Conservation (phyloP, 2,797 vertebrate species). For the Anguilla pacifica region DNA sequence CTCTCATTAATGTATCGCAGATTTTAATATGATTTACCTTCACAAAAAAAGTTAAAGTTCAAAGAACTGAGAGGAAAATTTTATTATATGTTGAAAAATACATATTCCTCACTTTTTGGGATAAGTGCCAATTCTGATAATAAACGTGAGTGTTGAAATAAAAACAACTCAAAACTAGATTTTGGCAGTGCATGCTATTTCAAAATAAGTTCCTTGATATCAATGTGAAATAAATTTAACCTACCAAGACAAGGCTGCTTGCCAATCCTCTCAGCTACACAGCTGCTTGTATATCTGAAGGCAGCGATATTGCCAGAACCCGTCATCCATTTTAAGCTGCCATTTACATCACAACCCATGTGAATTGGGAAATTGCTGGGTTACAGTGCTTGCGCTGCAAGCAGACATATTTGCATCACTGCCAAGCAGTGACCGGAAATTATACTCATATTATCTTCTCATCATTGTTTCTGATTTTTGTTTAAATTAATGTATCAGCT, state of each 20-base stretch:
- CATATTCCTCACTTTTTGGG: background rate
- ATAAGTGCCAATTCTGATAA: background rate
- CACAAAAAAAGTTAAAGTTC: background rate
- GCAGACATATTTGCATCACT: background rate
- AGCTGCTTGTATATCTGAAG: no score
- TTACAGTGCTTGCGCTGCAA: background rate
- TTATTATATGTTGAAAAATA: background rate
- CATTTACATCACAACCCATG: background rate
- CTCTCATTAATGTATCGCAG: background rate
- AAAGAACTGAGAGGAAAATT: background rate
- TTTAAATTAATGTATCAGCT: background rate
- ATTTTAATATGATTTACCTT: background rate
- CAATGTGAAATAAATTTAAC: background rate
- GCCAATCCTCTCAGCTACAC: no score
- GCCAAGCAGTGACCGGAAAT: background rate
- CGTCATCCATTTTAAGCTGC: background rate
- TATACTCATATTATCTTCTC: background rate
- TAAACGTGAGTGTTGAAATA: background rate
- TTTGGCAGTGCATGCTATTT: background rate
- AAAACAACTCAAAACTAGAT: background rate
- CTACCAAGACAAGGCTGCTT: no score
- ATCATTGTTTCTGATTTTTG: background rate
- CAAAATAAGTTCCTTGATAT: background rate
- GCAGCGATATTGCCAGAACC: no score
- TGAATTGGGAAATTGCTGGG: background rate